Evolutionary conservation across 1,140 invertebrate genomes (phyloP).

Genomic region (Trissolcus basalis): DNA sequence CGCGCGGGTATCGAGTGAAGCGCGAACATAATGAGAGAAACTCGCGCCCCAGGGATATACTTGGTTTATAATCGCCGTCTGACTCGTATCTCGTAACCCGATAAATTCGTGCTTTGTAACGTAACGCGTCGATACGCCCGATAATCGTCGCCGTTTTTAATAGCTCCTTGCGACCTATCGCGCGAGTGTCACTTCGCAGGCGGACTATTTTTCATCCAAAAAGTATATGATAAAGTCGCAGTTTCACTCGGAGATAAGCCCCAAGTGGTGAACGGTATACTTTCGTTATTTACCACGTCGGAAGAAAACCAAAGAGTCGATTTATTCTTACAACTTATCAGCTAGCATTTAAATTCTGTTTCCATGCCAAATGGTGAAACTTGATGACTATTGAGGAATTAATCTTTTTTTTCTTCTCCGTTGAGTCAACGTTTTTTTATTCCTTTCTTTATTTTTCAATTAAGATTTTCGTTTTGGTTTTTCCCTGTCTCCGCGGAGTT

Average conservation of each 20-base stretch:
- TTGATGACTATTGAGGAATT: too few species aligned
- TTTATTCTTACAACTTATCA: constrained; percentile 3
- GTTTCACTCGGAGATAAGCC: constrained; percentile 37
- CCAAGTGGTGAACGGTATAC: constrained; percentile 16
- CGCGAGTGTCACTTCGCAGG: constrained; percentile 22
- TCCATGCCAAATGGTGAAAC: neutral
- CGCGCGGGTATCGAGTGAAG: constrained; percentile 22
- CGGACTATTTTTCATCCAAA: constrained; percentile 12
- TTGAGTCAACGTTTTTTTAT: too few species aligned
- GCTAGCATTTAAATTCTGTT: neutral
- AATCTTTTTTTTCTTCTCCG: too few species aligned
- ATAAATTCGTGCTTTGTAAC: constrained; percentile 26
- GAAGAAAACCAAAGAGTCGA: constrained; percentile 13
- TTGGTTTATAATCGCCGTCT: constrained; percentile 7
- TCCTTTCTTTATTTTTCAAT: too few species aligned
- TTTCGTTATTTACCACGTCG: constrained; percentile 27
- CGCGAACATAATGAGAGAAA: constrained; percentile 44
- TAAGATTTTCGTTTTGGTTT: too few species aligned
- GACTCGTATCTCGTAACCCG: constrained; percentile 19
- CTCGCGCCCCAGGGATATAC: constrained; percentile 11
- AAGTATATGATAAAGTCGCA: constrained; percentile 31
- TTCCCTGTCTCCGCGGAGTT: too few species aligned
- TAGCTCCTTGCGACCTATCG: neutral
- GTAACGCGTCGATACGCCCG: constrained; percentile 10
- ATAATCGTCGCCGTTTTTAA: constrained; percentile 12